Conservation (phyloP, 2,113 vertebrate species). For the Ifrita kowaldi region DNA sequence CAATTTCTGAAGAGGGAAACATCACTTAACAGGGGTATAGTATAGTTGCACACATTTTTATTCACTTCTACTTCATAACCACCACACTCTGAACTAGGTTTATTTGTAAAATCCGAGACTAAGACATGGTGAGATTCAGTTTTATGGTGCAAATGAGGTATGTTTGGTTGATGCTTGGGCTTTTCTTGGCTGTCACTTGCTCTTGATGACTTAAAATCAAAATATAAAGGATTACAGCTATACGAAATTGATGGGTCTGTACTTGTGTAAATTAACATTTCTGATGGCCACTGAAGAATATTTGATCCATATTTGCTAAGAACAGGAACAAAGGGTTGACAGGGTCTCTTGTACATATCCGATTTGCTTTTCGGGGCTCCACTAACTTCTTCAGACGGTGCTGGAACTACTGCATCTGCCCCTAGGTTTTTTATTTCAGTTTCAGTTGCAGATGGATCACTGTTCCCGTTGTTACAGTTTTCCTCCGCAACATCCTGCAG, state of each 20-base stretch:
- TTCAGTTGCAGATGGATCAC: background rate
- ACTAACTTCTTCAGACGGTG: background rate
- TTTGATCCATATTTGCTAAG: conserved; percentile 78
- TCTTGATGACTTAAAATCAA: conserved; percentile 83
- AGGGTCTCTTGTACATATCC: conserved; percentile 39
- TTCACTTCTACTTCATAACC: background rate
- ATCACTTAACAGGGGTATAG: background rate
- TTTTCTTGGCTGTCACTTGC: conserved; percentile 56
- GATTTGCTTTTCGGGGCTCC: background rate
- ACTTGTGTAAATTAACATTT: conserved; percentile 83
- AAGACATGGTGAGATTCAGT: background rate
- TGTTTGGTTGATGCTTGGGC: conserved; percentile 23
- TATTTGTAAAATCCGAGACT: background rate
- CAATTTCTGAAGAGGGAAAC: background rate
- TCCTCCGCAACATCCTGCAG: background rate
- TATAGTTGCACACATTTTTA: background rate
- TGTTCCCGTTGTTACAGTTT: background rate
- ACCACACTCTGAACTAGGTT: background rate
- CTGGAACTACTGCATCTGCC: background rate
- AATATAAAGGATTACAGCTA: conserved; percentile 87
- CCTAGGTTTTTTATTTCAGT: background rate
- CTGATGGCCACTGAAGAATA: conserved; percentile 87
- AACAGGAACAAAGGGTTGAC: conserved; percentile 80
- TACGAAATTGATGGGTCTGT: conserved; percentile 83
- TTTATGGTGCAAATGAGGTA: conserved; percentile 50